These are phyloP conservation scores for Aelia acuminata DNA, from an alignment of 2,888 invertebrate genomes.

Conservation along the genomic window DNA sequence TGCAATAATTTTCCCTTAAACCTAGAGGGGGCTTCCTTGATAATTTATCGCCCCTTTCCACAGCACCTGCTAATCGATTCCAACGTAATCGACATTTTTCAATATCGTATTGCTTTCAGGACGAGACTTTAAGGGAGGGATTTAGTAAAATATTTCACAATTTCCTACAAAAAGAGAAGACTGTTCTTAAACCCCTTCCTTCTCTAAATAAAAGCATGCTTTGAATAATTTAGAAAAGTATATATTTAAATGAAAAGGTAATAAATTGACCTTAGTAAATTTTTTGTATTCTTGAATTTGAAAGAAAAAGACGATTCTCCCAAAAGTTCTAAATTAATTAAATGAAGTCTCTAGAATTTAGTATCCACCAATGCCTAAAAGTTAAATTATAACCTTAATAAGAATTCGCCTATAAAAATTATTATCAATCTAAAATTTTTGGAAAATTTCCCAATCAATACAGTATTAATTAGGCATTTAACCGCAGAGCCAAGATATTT, in stretches of 20 bases:
- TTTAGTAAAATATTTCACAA: neutral
- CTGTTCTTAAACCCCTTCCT: neutral
- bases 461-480: neutral
- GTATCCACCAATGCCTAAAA: too few species aligned
- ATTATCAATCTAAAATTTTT: too few species aligned
- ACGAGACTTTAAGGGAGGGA: neutral
- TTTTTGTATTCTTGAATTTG: too few species aligned
- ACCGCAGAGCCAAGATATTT: neutral
- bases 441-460: neutral
- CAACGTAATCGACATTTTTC: neutral
- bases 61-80: neutral
- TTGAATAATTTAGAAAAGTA: neutral
- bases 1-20: conserved; percentile 38
- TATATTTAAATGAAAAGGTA: neutral
- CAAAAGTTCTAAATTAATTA: too few species aligned
- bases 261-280: too few species aligned
- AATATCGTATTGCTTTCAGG: neutral
- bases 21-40: neutral
- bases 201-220: too few species aligned
- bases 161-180: neutral
- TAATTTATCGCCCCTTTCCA: conserved; percentile 6
- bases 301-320: too few species aligned
- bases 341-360: too few species aligned
- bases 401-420: too few species aligned
- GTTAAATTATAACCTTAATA: too few species aligned